Percentiles rank a stretch among this genome's conserved stretches.
Conservation (phyloP, 2,113 vertebrate species). For the Myotis davidii region DNA sequence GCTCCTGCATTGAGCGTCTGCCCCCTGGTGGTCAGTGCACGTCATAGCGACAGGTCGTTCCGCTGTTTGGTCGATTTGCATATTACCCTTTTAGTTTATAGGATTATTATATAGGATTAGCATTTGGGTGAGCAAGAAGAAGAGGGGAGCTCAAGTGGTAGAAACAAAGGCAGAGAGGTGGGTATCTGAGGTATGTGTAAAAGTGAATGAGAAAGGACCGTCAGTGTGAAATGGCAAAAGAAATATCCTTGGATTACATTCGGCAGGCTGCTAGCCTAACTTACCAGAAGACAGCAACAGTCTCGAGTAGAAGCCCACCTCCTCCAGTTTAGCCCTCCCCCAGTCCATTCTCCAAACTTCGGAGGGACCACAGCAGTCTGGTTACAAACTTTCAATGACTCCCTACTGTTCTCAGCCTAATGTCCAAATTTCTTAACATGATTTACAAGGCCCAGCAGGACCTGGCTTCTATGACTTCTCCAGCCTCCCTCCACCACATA, state of each 20-base stretch:
- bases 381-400: neutral
- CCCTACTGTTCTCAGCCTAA: neutral
- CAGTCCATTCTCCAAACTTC: neutral
- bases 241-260: neutral
- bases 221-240: rapidly evolving
- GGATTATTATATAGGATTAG: neutral
- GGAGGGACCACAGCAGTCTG: neutral
- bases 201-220: neutral
- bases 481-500: rapidly evolving
- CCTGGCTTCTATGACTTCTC: neutral
- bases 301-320: rapidly evolving
- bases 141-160: neutral
- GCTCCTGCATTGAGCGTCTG: no score
- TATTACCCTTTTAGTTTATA: no score
- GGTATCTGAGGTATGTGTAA: no score
- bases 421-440: neutral
- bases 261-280: neutral
- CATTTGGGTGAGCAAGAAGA: neutral
- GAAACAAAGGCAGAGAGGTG: neutral
- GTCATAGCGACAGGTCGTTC: no score
- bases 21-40: no score
- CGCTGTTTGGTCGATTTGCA: no score
- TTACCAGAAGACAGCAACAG: neutral
- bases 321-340: neutral
- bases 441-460: neutral